Conservation (phyloP, 2,797 vertebrate species). For the Lacerta agilis region DNA sequence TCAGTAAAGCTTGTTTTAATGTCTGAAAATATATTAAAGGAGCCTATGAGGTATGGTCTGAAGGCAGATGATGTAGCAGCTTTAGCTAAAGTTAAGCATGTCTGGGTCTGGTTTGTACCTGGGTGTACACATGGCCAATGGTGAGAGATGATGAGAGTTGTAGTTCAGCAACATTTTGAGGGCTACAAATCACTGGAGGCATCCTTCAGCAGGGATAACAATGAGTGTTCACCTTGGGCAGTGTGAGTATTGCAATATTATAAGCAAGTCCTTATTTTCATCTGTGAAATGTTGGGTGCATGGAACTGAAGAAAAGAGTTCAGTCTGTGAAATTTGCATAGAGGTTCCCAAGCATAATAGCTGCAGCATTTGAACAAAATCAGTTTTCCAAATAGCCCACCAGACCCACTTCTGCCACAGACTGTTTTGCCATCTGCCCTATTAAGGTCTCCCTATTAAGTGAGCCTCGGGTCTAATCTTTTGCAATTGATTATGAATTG, state of each 20-base stretch:
- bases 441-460: slow-evolving; percentile 71
- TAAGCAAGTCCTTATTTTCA: background rate
- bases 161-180: background rate
- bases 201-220: background rate
- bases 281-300: background rate
- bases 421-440: slow-evolving; percentile 77
- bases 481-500: slow-evolving; percentile 71
- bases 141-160: background rate
- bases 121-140: too few species aligned
- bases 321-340: slow-evolving; percentile 64
- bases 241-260: background rate
- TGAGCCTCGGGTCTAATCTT: slow-evolving; percentile 66
- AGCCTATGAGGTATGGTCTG: too few species aligned
- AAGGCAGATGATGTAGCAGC: too few species aligned
- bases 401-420: slow-evolving; percentile 63
- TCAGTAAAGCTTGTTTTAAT: too few species aligned
- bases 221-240: background rate
- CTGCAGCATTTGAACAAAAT: slow-evolving; percentile 69
- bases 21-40: too few species aligned
- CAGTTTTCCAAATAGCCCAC: slow-evolving; percentile 70
- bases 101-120: too few species aligned
- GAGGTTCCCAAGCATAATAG: slow-evolving; percentile 41
- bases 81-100: too few species aligned
- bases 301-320: slow-evolving; percentile 32
- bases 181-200: background rate